phyloP scores from a whole-genome alignment of 2,113 vertebrate genomes.

The Acanthochromis polyacanthus region DNA sequence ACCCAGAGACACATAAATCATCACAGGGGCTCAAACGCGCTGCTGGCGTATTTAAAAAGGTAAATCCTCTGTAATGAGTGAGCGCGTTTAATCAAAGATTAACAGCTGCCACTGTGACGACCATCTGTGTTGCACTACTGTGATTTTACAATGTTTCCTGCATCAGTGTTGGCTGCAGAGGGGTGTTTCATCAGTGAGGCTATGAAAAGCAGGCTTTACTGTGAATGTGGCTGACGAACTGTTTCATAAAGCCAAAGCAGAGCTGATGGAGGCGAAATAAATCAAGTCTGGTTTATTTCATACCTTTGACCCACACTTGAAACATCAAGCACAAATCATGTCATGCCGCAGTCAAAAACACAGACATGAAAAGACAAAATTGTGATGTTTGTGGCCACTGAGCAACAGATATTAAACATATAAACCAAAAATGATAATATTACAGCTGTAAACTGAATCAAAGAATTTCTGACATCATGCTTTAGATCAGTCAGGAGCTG shows the following conservation, averaged over 20 bases:
- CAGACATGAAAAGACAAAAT: too few relatives aligned
- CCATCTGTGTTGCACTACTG: slow-evolving; percentile 39
- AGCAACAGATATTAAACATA: too few relatives aligned
- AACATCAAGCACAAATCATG: too few relatives aligned
- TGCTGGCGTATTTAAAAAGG: slow-evolving; percentile 38
- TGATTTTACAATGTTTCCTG: background rate
- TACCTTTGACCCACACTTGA: background rate
- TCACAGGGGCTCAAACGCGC: slow-evolving; percentile 32
- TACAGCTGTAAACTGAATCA: too few relatives aligned
- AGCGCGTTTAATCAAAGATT: slow-evolving; percentile 62
- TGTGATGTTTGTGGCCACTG: too few relatives aligned
- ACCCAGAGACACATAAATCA: slow-evolving; percentile 53
- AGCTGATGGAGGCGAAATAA: background rate
- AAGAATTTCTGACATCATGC: too few relatives aligned
- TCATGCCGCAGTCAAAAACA: too few relatives aligned
- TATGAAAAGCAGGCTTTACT: background rate
- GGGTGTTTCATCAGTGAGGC: background rate
- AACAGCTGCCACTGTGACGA: slow-evolving; percentile 21
- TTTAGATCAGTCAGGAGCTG: too few relatives aligned
- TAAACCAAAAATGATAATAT: too few relatives aligned
- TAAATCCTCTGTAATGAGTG: slow-evolving; percentile 57
- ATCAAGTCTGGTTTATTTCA: background rate
- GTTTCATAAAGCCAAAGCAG: too few relatives aligned
- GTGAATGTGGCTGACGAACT: too few relatives aligned
- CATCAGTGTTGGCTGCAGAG: too few relatives aligned